Evolutionary conservation across 2,888 invertebrate species (phyloP).

Genomic region (Junonia oenone): DNA sequence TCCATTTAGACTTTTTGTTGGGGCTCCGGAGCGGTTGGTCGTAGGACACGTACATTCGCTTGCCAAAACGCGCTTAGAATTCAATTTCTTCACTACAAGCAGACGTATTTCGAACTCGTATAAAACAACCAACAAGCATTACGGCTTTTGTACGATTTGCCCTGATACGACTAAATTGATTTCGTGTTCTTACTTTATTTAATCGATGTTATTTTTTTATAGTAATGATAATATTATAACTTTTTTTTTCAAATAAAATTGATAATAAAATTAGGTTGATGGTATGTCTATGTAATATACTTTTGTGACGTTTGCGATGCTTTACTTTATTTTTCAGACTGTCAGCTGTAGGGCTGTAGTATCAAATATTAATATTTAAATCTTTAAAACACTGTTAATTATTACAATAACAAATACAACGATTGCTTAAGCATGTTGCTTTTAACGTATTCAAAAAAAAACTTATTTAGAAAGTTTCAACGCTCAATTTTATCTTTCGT

Average conservation of each 20-base stretch:
- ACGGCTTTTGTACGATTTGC: conserved; percentile 1
- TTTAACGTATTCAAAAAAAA: too few relatives aligned
- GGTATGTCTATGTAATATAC: too few relatives aligned
- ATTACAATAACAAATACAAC: too few relatives aligned
- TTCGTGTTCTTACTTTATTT: background rate
- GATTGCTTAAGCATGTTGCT: too few relatives aligned
- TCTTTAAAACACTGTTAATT: too few relatives aligned
- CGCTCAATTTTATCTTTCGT: too few relatives aligned
- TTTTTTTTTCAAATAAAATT: background rate
- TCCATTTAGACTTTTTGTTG: conserved; percentile 62
- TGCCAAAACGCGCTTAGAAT: conserved; percentile 62
- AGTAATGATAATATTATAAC: background rate
- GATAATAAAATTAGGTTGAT: too few relatives aligned
- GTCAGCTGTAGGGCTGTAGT: too few relatives aligned
- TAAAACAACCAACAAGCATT: conserved; percentile 1
- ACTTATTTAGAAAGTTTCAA: too few relatives aligned
- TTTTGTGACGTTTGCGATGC: too few relatives aligned
- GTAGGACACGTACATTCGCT: conserved; percentile 60
- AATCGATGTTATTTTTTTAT: background rate
- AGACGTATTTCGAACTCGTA: conserved; percentile 1
- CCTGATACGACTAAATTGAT: background rate
- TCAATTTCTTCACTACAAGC: conserved; percentile 56
- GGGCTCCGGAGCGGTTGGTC: conserved; percentile 53
- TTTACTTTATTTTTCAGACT: too few relatives aligned
- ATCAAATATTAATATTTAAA: too few relatives aligned